Evolutionary conservation across 2,888 invertebrate genomes (phyloP), one percentile per base, ranked within the genome.

Genomic region (Isoperla grammatica): DNA sequence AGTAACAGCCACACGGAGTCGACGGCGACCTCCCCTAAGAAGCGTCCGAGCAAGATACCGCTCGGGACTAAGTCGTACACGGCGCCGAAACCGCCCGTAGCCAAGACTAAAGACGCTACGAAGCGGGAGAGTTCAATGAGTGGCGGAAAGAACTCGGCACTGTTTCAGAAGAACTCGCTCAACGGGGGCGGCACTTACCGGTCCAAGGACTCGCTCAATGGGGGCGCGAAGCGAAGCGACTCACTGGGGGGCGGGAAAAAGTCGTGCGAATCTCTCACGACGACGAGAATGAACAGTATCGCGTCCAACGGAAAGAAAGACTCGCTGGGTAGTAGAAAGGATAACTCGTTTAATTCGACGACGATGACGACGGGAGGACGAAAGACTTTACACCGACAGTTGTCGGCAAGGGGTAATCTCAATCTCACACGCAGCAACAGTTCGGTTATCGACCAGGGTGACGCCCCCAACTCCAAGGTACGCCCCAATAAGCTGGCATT

Each of bases 41-140:
- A 67, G 73, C 73, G 79, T 65, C 85, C 88, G 57, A 85, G 86
- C 74, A 86, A 86, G 73, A 89, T 88, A 67, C 88, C 88, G 59
- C 76, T 87, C 48, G 81, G 78, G 65, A 67, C 71, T 64, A 81
- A 76, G 71, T 74, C 71, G 75, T 48, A 48, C 23, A 37, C 48
- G 29, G 57, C 61, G 19, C 61, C 64, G 17, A 62, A 56, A 40
- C 62, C 64, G 13, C 61, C 63, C 3, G 35, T 48, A 19, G 60
- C 56, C 8, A 48, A 49, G 37, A 43, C 54, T 6, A 59, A 59
- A 53, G 61, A 57, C n/a, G 42, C 59, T 15, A n/a, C 53, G 35
- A 60, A 37, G 13, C 49, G 42, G 35, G 60, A 60, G 42, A 57
- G 60, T 45, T 11, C 11, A 13, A 13, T 9, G 15, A 37, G 12